Base-by-base conservation (phyloP, 2,888 invertebrate genomes). In the Lasioglossum lativentre region DNA sequence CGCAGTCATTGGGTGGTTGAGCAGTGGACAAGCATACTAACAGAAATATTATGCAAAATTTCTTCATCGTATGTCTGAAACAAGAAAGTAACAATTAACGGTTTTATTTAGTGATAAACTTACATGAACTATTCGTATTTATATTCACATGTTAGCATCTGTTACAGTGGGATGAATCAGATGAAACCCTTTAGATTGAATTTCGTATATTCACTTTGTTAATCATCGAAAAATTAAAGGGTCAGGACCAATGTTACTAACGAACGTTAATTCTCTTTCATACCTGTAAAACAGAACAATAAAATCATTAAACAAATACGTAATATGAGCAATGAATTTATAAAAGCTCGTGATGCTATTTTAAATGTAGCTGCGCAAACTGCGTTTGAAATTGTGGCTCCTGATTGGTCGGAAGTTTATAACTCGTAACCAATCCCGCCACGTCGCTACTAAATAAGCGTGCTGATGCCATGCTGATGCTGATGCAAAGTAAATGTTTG, bases 1-100 rank as follows among this genome's bases (percentile, higher is more conserved):
- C 93, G 82, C 94, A 90, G 19, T 88, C 73, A 30, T 75, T 83
- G 14, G 63, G 10, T 16, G 78, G 74, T 16, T 80, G 80, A 12
- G 47, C 89, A 38, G 84, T 72, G 23, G 83, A 82, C 19, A 38
- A n/a, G 45, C 52, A 83, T 74, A 89, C 82, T 38, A 90, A 30
- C 19, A 86, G 12, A 27, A 88, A 42, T 75, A 77, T 73, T 34
- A 68, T 34, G 30, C 68, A 82, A 30, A 77, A 59, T 59, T 40
- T 71, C 83, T 77, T 85, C 90, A 90, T 90, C 56, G 73, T 88
- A 66, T 14, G 66, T 76, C 86, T 86, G 42, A 52, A 87, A 86
- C n/a, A 5, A 10, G 14, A 63, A 42, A 75, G 23, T 10, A 38
- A 34, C 23, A 19, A 68, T 68, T 19, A 40, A 12, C 8, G 5